These are phyloP conservation scores for Orthosia cruda DNA, from an alignment of 2,888 invertebrate genomes.

Conservation along the genomic window DNA sequence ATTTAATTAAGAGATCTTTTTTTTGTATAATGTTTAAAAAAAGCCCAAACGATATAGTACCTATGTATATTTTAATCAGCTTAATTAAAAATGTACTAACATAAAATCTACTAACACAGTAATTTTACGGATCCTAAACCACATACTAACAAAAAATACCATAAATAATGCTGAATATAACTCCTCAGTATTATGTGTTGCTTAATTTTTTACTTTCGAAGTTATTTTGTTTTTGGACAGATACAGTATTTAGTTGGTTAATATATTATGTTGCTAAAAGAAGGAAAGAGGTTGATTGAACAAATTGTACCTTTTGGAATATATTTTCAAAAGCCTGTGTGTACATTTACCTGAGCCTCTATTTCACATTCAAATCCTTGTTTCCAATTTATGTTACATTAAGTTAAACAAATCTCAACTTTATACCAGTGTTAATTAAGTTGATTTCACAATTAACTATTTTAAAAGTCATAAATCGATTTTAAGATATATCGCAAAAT, in stretches of 20 bases:
- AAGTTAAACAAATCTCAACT: background rate
- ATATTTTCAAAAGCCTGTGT: constrained; percentile 12
- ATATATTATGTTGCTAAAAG: background rate
- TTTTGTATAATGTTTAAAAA: background rate
- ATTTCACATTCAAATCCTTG: background rate
- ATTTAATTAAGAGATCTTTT: background rate
- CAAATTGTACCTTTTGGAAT: background rate
- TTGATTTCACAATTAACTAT: background rate
- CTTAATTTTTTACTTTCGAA: background rate
- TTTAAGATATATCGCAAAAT: background rate
- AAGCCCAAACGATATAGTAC: background rate
- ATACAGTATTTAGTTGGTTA: background rate
- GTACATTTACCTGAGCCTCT: background rate
- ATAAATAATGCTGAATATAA: constrained; percentile 15
- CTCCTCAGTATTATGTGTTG: constrained; percentile 38
- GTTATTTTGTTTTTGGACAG: constrained; percentile 28
- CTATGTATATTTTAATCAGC: background rate
- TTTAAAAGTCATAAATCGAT: background rate
- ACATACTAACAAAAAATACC: constrained; percentile 17
- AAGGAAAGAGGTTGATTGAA: background rate
- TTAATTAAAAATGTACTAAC: constrained; percentile 10
- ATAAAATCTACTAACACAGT: constrained; percentile 26
- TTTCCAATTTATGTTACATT: background rate
- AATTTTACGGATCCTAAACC: background rate
- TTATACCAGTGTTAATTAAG: background rate